These are phyloP conservation scores for Rhombomys opimus DNA, from an alignment of 2,113 vertebrate genomes.

Conservation along the genomic window DNA sequence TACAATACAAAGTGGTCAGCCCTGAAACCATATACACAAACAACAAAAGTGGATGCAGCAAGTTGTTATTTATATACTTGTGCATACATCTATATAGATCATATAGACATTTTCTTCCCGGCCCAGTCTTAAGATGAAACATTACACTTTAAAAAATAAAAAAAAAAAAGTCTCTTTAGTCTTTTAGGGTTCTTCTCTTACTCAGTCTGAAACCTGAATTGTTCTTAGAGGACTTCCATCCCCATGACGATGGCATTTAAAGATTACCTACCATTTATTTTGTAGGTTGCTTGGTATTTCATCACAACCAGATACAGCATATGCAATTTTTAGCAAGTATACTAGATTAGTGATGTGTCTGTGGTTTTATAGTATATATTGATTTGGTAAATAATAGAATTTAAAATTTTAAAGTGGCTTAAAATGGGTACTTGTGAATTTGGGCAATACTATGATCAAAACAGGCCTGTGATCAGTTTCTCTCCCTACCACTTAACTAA, in stretches of 20 bases:
- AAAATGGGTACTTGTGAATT: constrained; percentile 7
- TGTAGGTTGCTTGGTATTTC: constrained; percentile 14
- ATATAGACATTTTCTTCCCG: neutral
- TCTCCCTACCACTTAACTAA: neutral
- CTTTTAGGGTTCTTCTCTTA: neutral
- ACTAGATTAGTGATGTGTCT: neutral
- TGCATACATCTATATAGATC: neutral
- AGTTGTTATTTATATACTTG: neutral
- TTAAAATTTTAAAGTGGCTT: neutral
- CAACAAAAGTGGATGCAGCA: too few relatives aligned
- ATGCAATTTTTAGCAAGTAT: neutral
- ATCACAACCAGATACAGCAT: neutral
- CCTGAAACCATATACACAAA: neutral
- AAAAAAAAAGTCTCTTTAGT: neutral
- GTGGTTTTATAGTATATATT: neutral
- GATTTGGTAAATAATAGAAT: constrained; percentile 48
- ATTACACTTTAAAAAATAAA: neutral
- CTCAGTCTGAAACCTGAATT: neutral
- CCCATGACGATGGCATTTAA: neutral
- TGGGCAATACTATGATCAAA: neutral
- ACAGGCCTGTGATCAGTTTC: neutral
- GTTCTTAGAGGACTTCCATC: neutral
- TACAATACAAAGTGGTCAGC: neutral
- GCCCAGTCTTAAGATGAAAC: neutral
- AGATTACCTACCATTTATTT: constrained; percentile 33